phyloP scores from a whole-genome alignment of 2,113 vertebrate species.

The Hyperoodon ampullatus region DNA sequence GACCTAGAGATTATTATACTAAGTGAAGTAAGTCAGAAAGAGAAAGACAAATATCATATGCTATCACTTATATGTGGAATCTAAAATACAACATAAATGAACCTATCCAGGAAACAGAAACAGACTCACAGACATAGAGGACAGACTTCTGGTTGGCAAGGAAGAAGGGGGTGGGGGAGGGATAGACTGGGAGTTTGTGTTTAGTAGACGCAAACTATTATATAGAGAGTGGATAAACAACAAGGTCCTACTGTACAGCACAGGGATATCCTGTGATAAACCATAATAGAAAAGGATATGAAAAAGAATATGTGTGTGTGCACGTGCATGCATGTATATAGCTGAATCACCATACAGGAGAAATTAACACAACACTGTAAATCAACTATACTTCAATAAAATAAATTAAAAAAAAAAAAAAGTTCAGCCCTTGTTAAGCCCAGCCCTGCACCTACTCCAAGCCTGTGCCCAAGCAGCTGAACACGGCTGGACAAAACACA shows the following conservation, averaged over 20 bases:
- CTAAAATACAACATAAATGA: background rate
- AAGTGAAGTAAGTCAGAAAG: background rate
- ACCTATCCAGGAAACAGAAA: background rate
- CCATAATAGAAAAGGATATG: background rate
- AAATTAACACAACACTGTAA: background rate
- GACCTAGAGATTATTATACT: background rate
- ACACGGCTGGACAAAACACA: background rate
- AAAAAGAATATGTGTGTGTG: background rate
- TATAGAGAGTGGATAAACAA: background rate
- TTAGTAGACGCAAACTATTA: background rate
- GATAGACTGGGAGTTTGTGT: background rate
- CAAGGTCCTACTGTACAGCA: background rate
- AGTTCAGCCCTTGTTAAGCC: background rate
- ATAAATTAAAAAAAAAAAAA: background rate
- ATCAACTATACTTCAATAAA: background rate
- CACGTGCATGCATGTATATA: background rate
- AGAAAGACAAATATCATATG: background rate
- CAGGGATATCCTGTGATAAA: background rate
- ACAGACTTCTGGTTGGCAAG: background rate
- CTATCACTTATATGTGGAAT: background rate
- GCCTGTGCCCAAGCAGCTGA: background rate
- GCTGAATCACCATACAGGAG: background rate
- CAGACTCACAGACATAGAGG: background rate
- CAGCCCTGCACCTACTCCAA: background rate
- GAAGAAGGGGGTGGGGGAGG: background rate